Evolutionary conservation across 2,888 invertebrate genomes (phyloP), one percentile per base, ranked within the genome.

Genomic region (Drosophila aldrichi): DNA sequence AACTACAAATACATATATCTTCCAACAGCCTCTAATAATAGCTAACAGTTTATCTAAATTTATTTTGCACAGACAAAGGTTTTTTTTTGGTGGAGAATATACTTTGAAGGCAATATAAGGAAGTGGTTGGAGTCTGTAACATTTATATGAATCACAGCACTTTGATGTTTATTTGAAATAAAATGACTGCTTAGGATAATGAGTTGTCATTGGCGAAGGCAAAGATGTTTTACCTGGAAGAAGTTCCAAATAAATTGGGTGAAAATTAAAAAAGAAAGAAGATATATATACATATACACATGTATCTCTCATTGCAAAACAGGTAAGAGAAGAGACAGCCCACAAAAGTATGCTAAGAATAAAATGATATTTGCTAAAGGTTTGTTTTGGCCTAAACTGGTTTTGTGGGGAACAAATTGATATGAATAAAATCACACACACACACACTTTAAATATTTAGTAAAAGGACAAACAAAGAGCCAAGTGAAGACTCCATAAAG

Each of bases 41-140:
- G n/a, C n/a, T n/a, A n/a, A n/a, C n/a, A n/a, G n/a, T n/a, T n/a
- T n/a, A n/a, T n/a, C n/a, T n/a, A n/a, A n/a, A n/a, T n/a, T n/a
- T n/a, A n/a, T n/a, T n/a, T n/a, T n/a, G n/a, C n/a, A n/a, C n/a
- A 60, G 16, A 2, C 16, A 16, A 25, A 52, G 36, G 4, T 9
- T 29, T 52, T 3, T 22, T 25, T 54, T 20, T n/a, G 34, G 54
- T 29, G 55, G 8, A 22, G 46, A 63, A 58, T 55, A 62, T 68
- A 48, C 63, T 34, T 38, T n/a, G 66, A 36, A 36, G 56, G 70
- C 60, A 69, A 79, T 70, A 20, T 20, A 7, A 12, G 7, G 8
- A 3, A 51, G 32, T 20, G 14, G 7, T 34, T 6, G 3, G 3
- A 20, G 49, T 34, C 18, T 49, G 48, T 9, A 29, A 32, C 16